Base-by-base conservation (phyloP, 2,797 vertebrate species). In the Acanthopagrus latus region DNA sequence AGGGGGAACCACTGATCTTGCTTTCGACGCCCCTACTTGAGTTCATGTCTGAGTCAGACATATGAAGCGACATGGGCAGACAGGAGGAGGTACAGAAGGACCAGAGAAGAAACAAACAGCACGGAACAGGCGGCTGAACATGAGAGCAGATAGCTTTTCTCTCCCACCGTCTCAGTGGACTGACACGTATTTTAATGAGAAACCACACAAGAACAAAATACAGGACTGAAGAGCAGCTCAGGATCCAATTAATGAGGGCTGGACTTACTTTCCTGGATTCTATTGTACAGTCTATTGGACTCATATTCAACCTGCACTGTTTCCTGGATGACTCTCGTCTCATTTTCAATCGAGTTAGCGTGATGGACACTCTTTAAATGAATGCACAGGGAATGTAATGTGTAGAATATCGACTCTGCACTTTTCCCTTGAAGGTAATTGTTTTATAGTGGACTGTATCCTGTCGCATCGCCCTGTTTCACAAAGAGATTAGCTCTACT, bases 231-330 rank as follows among this genome's bases (percentile, higher is more conserved):
- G 5, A 62, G 17, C 5, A 51, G 50, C 52, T 67, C 29, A 16
- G 47, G 25, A 48, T 70, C 48, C 38, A 52, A n/a, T 60, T 58
- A 62, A 54, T 21, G 57, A 59, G 17, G 33, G 29, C 41, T 20
- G 21, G 47, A 50, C 33, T 33, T 5, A 3, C 21, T 63, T 12
- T 48, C 68, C n/a, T 43, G 38, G n/a, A 38, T n/a, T 48, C 5
- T 33, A 43, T 58, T 57, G 64, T 14, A 64, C 41, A 27, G 6
- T 64, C 21, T 33, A 29, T 52, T 57, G 64, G 18, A 64, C 41
- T 51, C 5, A 57, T 38, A 46, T 64, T 64, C 2, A 38, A 43
- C 25, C 20, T 58, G 38, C n/a, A 21, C 25, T 16, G 50, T n/a
- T 38, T 51, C 29, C 57, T 65, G 25, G n/a, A 48, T 33, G 25